These are phyloP conservation scores for Drosophila lacteicornis DNA, from an alignment of 1,140 invertebrate species.

Conservation along the genomic window DNA sequence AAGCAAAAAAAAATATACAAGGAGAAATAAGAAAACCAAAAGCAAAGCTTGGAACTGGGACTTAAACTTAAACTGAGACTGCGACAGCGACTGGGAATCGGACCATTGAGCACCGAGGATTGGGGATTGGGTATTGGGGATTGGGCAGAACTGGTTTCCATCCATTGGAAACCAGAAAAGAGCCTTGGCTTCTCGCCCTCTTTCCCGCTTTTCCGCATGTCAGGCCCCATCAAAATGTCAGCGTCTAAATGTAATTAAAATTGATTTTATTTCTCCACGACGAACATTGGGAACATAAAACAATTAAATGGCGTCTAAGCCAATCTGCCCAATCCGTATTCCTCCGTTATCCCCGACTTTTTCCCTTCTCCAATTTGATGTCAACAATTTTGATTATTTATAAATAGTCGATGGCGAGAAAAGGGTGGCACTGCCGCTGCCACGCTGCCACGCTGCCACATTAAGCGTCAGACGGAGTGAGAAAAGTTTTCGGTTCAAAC, in stretches of 20 bases:
- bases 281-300: slow-evolving; percentile 57
- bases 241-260: slow-evolving; percentile 75
- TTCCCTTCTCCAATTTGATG: slow-evolving; percentile 3
- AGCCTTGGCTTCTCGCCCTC: slow-evolving; percentile 14
- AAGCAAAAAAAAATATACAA: neutral
- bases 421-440: no score
- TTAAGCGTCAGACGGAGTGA: neutral
- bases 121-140: slow-evolving; percentile 18
- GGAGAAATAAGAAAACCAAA: slow-evolving; percentile 18
- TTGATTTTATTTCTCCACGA: slow-evolving; percentile 66
- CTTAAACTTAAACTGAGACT: slow-evolving; percentile 23
- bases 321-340: slow-evolving; percentile 1
- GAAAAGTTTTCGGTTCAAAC: slow-evolving; percentile 36
- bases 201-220: neutral
- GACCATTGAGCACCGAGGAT: slow-evolving; percentile 38
- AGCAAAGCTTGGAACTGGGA: slow-evolving; percentile 40
- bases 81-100: slow-evolving; percentile 17
- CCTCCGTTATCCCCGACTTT: no score
- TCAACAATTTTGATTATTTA: slow-evolving; percentile 69
- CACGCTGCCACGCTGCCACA: neutral
- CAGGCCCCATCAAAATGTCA: slow-evolving; percentile 57
- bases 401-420: slow-evolving; percentile 52
- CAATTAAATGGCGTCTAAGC: slow-evolving; percentile 69
- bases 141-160: slow-evolving; percentile 46
- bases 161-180: slow-evolving; percentile 22